These are phyloP conservation scores for Lasioglossum calceatum DNA, from an alignment of 2,888 invertebrate genomes.

Conservation along the genomic window DNA sequence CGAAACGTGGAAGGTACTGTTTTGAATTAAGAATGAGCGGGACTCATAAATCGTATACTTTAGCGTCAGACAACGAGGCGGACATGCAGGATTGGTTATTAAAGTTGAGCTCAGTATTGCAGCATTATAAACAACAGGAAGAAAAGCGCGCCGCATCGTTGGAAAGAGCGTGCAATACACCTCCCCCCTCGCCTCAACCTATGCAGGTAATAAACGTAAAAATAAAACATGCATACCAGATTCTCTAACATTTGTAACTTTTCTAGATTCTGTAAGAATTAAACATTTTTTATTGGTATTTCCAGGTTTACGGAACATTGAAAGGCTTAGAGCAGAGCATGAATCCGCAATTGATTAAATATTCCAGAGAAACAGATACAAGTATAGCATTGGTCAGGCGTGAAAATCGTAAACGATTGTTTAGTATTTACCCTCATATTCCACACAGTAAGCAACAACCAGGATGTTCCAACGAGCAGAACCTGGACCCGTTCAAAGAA, in stretches of 20 bases:
- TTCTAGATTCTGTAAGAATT: not conserved
- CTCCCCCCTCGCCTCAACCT: slow-evolving; percentile 87
- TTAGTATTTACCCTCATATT: slow-evolving; percentile 89
- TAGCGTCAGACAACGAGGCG: slow-evolving; percentile 94
- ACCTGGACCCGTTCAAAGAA: slow-evolving; percentile 92
- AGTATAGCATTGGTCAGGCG: slow-evolving; percentile 93
- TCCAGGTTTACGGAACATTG: slow-evolving; percentile 90
- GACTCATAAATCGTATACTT: slow-evolving; percentile 93
- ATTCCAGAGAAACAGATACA: slow-evolving; percentile 95
- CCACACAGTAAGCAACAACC: slow-evolving; percentile 80
- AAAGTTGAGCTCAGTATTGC: slow-evolving; percentile 93
- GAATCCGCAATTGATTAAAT: slow-evolving; percentile 96
- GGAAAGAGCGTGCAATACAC: slow-evolving; percentile 86
- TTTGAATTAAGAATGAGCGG: slow-evolving; percentile 95
- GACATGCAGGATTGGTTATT: slow-evolving; percentile 94
- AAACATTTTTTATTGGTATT: slow-evolving; percentile 14
- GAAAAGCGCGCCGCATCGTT: slow-evolving; percentile 90
- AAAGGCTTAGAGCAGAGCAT: slow-evolving; percentile 96
- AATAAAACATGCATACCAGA: not conserved
- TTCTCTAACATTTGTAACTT: not conserved
- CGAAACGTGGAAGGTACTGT: slow-evolving; percentile 93
- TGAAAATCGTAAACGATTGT: slow-evolving; percentile 92
- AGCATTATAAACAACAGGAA: slow-evolving; percentile 92
- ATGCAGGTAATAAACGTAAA: slow-evolving; percentile 80
- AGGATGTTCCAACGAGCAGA: slow-evolving; percentile 84